phyloP scores from a whole-genome alignment of 2,797 vertebrate species.

The Platyrinchus mystaceus region DNA sequence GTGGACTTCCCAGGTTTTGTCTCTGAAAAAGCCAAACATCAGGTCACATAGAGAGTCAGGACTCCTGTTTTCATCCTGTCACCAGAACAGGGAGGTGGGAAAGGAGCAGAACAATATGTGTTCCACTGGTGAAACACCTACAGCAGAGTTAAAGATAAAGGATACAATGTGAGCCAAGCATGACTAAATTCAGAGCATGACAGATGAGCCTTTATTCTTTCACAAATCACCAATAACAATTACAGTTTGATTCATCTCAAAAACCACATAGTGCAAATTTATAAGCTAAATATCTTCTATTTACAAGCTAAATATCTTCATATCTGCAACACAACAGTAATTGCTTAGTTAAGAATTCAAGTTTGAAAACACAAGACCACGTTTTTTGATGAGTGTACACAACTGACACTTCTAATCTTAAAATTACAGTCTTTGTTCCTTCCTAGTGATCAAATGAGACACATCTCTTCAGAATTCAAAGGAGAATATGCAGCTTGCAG shows the following conservation, averaged over 20 bases:
- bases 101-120: not conserved
- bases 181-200: not conserved
- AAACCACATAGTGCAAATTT: not conserved
- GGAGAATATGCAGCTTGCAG: not conserved
- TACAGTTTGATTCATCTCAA: not conserved
- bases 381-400: not conserved
- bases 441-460: not conserved
- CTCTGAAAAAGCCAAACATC: constrained; percentile 73
- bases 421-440: not conserved
- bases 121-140: not conserved
- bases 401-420: not conserved
- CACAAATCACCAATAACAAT: not conserved
- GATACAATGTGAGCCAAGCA: not conserved
- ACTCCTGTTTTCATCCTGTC: not conserved
- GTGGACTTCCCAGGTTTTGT: constrained; percentile 94
- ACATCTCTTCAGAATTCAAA: not conserved
- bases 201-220: not conserved
- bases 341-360: not conserved
- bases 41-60: not conserved
- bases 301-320: too few relatives aligned
- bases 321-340: not conserved
- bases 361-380: not conserved
- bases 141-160: not conserved
- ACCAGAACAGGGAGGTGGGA: not conserved
- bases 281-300: too few relatives aligned